Evolutionary conservation across 2,888 invertebrate genomes (phyloP).

Genomic region (Cataglyphis albicans): DNA sequence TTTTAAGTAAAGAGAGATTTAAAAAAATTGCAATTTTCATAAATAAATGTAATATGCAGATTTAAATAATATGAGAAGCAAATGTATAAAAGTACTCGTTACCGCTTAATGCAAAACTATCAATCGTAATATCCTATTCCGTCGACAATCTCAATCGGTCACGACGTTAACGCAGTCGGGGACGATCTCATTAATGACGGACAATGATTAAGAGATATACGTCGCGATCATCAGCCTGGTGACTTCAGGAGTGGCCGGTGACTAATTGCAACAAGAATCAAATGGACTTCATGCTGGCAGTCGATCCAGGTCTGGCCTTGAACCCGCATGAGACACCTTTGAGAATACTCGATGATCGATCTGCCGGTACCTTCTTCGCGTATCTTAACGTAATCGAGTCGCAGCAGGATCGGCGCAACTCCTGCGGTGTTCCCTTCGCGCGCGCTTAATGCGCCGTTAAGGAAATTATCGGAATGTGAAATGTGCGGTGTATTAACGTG

Average conservation of each 20-base stretch:
- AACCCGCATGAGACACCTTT: constrained; percentile 56
- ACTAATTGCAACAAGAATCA: constrained; percentile 76
- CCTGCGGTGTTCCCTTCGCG: constrained; percentile 55
- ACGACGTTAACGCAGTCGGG: constrained; percentile 45
- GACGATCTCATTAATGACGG: constrained; percentile 55
- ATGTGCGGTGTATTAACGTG: constrained; percentile 46
- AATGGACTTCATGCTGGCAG: constrained; percentile 60
- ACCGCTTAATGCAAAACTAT: constrained; percentile 14
- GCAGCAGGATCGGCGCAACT: constrained; percentile 59
- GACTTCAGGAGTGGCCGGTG: constrained; percentile 66
- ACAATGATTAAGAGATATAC: constrained; percentile 62
- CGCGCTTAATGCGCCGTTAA: constrained; percentile 50
- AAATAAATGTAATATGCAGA: neutral
- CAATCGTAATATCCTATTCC: constrained; percentile 43
- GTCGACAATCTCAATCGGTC: constrained; percentile 52
- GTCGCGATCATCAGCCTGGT: constrained; percentile 63
- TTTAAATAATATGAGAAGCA: neutral
- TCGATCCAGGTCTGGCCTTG: constrained; percentile 49
- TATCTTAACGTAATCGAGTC: constrained; percentile 60
- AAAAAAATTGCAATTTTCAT: neutral
- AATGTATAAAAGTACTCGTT: neutral
- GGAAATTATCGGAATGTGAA: constrained; percentile 59
- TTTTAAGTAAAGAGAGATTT: neutral
- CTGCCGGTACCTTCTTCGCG: constrained; percentile 53
- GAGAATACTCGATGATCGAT: constrained; percentile 56